phyloP scores from a whole-genome alignment of 2,113 vertebrate species.

The Sciurus niger region DNA sequence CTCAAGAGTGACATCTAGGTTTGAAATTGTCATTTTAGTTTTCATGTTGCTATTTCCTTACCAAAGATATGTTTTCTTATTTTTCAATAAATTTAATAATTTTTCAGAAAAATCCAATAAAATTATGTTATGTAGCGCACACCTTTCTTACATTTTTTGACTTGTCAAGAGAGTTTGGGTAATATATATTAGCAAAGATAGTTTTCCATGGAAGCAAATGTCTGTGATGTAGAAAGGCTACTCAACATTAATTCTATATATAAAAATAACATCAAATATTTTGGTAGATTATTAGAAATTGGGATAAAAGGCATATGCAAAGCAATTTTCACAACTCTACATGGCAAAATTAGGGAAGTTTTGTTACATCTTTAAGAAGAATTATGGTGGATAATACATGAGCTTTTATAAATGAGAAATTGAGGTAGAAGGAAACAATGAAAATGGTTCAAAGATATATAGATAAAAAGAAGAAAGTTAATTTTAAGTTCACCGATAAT shows the following conservation, averaged over 20 bases:
- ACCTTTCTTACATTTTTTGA: not conserved
- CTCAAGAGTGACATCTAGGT: not conserved
- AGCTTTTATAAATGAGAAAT: not conserved
- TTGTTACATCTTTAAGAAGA: not conserved
- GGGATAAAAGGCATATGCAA: not conserved
- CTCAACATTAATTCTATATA: not conserved
- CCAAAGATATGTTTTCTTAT: not conserved
- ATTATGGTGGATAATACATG: not conserved
- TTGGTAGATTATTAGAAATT: not conserved
- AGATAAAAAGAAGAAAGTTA: not conserved
- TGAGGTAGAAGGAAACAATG: not conserved
- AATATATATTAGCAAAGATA: not conserved
- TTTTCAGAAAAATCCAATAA: not conserved
- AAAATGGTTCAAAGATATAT: not conserved
- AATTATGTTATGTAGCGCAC: not conserved
- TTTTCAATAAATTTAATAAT: not conserved
- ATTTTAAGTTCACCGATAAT: not conserved
- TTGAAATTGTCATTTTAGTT: not conserved
- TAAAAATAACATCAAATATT: not conserved
- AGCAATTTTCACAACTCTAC: not conserved
- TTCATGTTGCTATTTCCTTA: not conserved
- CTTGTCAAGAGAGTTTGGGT: not conserved
- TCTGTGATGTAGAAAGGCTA: not conserved
- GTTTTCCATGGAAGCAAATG: not conserved
- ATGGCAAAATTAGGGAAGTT: not conserved